Percentiles rank a stretch among this genome's conserved stretches.
Evolutionary conservation across 2,113 vertebrate genomes (phyloP).

Genomic region (Seriola dumerili): DNA sequence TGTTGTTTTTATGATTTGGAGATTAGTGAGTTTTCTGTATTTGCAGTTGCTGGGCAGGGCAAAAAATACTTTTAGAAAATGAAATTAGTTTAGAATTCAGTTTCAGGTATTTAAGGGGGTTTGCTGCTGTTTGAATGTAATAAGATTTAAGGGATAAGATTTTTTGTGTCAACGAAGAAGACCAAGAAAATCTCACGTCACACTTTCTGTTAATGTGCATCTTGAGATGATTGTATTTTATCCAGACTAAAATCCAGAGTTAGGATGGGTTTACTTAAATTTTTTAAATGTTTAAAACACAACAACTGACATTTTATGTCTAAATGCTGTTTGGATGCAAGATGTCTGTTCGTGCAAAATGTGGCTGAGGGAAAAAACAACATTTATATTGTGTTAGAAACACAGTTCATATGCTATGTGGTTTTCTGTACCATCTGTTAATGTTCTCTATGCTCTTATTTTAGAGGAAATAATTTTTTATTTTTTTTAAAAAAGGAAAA

Average conservation of each 20-base stretch:
- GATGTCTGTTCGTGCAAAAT: neutral
- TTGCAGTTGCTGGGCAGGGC: conserved; percentile 15
- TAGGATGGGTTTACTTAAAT: neutral
- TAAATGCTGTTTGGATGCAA: neutral
- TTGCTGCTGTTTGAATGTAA: conserved; percentile 10
- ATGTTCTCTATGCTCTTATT: conserved; percentile 14
- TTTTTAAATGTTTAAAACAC: neutral
- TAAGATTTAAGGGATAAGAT: neutral
- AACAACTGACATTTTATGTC: neutral
- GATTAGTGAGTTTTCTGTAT: conserved; percentile 12
- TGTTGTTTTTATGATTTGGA: conserved; percentile 27
- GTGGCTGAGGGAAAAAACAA: neutral
- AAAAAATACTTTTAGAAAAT: conserved; percentile 12
- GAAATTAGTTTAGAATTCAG: neutral
- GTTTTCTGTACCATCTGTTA: conserved; percentile 4
- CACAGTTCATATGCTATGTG: conserved; percentile 1
- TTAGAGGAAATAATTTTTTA: neutral
- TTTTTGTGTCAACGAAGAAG: neutral
- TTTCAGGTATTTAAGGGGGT: conserved; percentile 11
- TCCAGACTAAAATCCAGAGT: neutral
- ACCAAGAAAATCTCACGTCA: neutral
- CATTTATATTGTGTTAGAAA: neutral
- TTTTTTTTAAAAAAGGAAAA: neutral
- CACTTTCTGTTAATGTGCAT: neutral
- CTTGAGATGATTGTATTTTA: neutral